Evolutionary conservation across 1,140 invertebrate genomes (phyloP), one percentile per base, ranked within the genome.

Genomic region (Cydia strobilella): DNA sequence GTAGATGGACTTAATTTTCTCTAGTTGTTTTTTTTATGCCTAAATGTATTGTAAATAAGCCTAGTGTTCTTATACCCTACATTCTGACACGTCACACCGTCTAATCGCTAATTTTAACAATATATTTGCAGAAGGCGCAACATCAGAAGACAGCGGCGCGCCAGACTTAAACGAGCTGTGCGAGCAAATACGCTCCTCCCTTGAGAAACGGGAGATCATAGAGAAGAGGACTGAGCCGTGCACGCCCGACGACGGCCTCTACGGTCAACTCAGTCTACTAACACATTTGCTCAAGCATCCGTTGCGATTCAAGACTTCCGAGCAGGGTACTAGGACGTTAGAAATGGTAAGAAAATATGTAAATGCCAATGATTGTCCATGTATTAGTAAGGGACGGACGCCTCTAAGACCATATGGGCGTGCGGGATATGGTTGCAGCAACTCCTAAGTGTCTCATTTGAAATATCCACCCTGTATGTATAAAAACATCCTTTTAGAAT

Each of bases 251-350:
- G 98, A 99, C 90, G 97, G 97, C 0, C 89, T 99, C 0, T 96
- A 98, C 74, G 98, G 98, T 0, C 90, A 99, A n/a, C 89, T 99
- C 0, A 98, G 97, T 87, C 93, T 98, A 0, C 95, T 96, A 72
- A 97, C 96, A 4, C 97, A 98, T 82, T 94, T 98, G 23, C 94
- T 98, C 77, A 98, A 98, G 85, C 97, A 98, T 85, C 96, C 97
- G 86, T 96, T 97, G 2, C 94, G 95, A 23, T 98, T 97, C 84
- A 98, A 98, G 88, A 96, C 95, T 31, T 96, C 95, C 13, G 95
- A 96, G 78, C 95, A 96, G 27, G 97, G 97, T 1, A 94, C 97
- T 81, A 95, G 95, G 80, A 94, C 96, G 2, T 91, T 97, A 12
- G 93, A 95, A 79, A 94, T 96, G 84, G 94, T 95, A 86, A 81